Evolutionary conservation across 2,113 vertebrate species (phyloP).

Genomic region (Melanocharis versteri): DNA sequence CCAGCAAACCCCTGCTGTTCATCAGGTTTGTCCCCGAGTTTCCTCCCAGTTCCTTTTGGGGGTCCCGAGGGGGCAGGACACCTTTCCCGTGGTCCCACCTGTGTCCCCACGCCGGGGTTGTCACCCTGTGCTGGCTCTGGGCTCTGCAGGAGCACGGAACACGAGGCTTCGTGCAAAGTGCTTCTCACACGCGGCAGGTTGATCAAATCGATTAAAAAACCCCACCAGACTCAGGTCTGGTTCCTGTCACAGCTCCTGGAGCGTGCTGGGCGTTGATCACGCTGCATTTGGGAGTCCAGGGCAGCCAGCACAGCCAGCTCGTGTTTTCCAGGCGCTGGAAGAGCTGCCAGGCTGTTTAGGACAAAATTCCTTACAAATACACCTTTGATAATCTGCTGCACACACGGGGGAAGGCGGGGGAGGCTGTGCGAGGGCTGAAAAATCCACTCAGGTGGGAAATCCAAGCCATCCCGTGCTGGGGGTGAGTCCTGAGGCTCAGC

Average conservation of each 20-base stretch:
- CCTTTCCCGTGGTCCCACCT: accelerated
- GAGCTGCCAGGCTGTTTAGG: neutral
- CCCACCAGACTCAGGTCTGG: neutral
- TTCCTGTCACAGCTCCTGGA: neutral
- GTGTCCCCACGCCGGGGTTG: accelerated
- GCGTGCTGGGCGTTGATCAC: neutral
- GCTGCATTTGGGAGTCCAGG: neutral
- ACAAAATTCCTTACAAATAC: neutral
- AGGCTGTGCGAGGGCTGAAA: neutral
- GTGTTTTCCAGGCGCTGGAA: neutral
- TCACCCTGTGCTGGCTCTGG: neutral
- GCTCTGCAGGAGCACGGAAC: neutral
- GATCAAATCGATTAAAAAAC: neutral
- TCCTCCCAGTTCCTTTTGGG: neutral
- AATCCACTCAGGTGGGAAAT: neutral
- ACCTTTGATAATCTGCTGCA: neutral
- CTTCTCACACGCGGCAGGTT: neutral
- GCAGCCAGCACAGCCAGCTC: neutral
- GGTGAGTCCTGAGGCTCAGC: neutral
- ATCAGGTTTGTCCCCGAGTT: neutral
- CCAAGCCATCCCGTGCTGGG: accelerated
- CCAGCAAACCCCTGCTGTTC: neutral
- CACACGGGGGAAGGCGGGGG: neutral
- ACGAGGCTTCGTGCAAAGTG: neutral
- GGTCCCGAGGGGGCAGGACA: neutral